Evolutionary conservation across 2,113 vertebrate species (phyloP).

Genomic region (Syrrhaptes paradoxus): DNA sequence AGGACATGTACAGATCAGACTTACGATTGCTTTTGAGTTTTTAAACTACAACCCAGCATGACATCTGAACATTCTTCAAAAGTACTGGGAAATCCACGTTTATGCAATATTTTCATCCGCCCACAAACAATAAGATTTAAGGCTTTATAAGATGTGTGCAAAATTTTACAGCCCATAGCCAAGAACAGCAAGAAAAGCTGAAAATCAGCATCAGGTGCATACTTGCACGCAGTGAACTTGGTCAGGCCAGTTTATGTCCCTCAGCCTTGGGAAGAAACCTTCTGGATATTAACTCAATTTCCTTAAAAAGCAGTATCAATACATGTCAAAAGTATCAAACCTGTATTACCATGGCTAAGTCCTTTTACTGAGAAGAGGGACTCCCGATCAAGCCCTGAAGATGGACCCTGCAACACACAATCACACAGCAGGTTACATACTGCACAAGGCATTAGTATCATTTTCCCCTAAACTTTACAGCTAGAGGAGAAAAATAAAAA

Average conservation of each 20-base stretch:
- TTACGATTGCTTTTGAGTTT: not conserved
- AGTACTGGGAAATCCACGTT: not conserved
- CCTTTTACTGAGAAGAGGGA: not conserved
- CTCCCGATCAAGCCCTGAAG: not conserved
- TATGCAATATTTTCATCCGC: not conserved
- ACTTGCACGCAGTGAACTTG: not conserved
- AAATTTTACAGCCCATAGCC: not conserved
- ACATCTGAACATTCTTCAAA: not conserved
- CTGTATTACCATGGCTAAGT: slow-evolving; percentile 54
- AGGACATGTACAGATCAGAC: not conserved
- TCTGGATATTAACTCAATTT: not conserved
- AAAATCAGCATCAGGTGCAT: not conserved
- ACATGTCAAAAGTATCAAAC: not conserved
- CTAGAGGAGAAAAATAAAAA: not conserved
- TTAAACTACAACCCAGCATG: not conserved
- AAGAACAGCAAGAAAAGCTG: not conserved
- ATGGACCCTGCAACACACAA: not conserved
- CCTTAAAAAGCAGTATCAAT: not conserved
- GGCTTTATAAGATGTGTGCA: not conserved
- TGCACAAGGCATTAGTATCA: rapidly evolving
- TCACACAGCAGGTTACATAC: rapidly evolving
- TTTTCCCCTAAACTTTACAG: not conserved
- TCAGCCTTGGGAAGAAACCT: not conserved
- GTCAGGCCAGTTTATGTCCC: not conserved
- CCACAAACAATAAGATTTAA: not conserved